Evolutionary conservation across 2,113 vertebrate species (phyloP).

Genomic region (Clarias batrachus): DNA sequence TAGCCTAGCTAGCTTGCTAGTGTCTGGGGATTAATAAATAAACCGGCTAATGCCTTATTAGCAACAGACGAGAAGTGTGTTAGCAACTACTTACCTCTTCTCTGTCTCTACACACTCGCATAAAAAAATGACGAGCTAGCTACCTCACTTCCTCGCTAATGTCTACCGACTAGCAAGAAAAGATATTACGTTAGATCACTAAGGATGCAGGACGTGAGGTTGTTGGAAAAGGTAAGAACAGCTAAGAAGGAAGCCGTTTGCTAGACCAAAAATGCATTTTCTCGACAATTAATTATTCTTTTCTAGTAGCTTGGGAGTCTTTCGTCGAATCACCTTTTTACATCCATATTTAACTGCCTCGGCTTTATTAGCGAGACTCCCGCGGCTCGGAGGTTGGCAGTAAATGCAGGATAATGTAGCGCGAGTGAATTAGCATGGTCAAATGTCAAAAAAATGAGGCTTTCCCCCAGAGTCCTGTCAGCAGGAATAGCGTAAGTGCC

Average conservation of each 20-base stretch:
- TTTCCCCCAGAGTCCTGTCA: slow-evolving; percentile 95
- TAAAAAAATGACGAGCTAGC: background rate
- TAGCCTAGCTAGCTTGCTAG: slow-evolving; percentile 26
- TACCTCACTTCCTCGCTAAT: background rate
- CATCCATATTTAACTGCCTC: slow-evolving; percentile 81
- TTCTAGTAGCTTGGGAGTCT: slow-evolving; percentile 60
- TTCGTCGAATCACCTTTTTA: slow-evolving; percentile 77
- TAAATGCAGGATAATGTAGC: slow-evolving; percentile 99
- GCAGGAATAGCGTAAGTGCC: slow-evolving; percentile 94
- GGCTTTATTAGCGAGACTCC: slow-evolving; percentile 84
- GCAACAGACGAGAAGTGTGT: background rate
- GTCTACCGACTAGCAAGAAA: background rate
- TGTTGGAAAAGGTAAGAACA: background rate
- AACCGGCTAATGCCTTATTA: slow-evolving; percentile 52
- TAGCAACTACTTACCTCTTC: slow-evolving; percentile 27
- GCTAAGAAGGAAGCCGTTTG: background rate
- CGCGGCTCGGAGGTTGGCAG: slow-evolving; percentile 88
- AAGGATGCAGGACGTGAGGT: background rate
- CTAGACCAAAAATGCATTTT: slow-evolving; percentile 57
- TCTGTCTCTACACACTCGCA: background rate
- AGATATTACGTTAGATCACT: background rate
- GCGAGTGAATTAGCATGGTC: slow-evolving; percentile 99
- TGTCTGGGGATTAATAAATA: slow-evolving; percentile 58
- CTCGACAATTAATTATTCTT: slow-evolving; percentile 64
- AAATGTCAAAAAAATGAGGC: slow-evolving; percentile 99